These are phyloP conservation scores for Atrichornis clamosus DNA, from an alignment of 2,113 vertebrate genomes.

Conservation along the genomic window DNA sequence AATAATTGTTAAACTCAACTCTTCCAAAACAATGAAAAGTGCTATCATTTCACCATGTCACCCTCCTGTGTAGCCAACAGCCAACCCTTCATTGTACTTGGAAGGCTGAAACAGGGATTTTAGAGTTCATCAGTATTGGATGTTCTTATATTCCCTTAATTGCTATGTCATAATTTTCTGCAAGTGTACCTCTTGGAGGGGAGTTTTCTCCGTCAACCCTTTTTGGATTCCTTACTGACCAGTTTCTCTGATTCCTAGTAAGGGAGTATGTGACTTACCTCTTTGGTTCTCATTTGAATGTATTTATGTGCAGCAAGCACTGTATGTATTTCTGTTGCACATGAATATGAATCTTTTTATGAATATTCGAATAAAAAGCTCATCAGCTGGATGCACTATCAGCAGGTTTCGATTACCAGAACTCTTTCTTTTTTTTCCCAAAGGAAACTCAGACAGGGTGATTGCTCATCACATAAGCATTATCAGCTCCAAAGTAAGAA, in stretches of 20 bases:
- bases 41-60: constrained; percentile 31
- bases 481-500: not conserved
- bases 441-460: not conserved
- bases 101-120: not conserved
- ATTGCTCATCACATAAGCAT: not conserved
- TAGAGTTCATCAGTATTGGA: constrained; percentile 27
- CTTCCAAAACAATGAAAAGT: not conserved
- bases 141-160: constrained; percentile 4
- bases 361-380: not conserved
- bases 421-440: not conserved
- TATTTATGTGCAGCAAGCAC: not conserved
- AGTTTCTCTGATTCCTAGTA: not conserved
- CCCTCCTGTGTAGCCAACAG: not conserved
- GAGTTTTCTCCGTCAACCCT: not conserved
- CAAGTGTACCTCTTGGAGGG: not conserved
- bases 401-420: not conserved
- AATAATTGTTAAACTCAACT: not conserved
- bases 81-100: constrained; percentile 20
- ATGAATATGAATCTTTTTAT: not conserved
- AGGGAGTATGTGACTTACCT: not conserved
- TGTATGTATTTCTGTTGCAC: not conserved
- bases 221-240: not conserved
- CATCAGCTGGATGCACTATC: not conserved
- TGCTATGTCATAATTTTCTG: constrained; percentile 31
- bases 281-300: not conserved